These are phyloP conservation scores for Mallotus villosus DNA, from an alignment of 2,797 vertebrate genomes.

Conservation along the genomic window DNA sequence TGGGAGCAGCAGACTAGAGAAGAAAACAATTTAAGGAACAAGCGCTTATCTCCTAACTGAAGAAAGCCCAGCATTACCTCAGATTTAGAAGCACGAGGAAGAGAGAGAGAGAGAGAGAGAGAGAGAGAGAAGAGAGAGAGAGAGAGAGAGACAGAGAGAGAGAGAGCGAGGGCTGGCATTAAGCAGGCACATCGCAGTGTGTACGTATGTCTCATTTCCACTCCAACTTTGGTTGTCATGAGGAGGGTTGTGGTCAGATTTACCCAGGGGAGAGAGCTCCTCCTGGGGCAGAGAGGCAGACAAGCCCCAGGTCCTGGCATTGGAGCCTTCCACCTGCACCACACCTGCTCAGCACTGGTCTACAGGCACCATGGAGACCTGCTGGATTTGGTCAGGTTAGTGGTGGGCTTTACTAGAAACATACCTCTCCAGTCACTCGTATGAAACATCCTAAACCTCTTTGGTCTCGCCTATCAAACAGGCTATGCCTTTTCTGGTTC, in stretches of 20 bases:
- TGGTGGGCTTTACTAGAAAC: neutral
- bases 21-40: no score
- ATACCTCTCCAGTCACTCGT: no score
- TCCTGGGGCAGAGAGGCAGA: neutral
- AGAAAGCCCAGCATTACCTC: neutral
- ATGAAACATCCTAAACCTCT: no score
- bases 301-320: neutral
- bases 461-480: no score
- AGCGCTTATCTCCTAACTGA: no score
- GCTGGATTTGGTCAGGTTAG: conserved; percentile 42
- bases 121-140: neutral
- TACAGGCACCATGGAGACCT: conserved; percentile 45
- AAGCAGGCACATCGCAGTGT: neutral
- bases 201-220: neutral
- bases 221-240: conserved; percentile 1
- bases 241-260: neutral
- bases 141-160: no score
- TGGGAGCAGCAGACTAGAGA: no score
- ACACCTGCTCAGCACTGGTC: conserved; percentile 49
- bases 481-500: no score
- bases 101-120: no score
- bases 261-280: neutral
- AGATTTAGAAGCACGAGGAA: neutral
- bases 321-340: neutral
- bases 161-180: neutral